Percentiles rank a stretch among this genome's conserved stretches.
Evolutionary conservation across 1,140 invertebrate genomes (phyloP).

Genomic region (Drosophila orena): DNA sequence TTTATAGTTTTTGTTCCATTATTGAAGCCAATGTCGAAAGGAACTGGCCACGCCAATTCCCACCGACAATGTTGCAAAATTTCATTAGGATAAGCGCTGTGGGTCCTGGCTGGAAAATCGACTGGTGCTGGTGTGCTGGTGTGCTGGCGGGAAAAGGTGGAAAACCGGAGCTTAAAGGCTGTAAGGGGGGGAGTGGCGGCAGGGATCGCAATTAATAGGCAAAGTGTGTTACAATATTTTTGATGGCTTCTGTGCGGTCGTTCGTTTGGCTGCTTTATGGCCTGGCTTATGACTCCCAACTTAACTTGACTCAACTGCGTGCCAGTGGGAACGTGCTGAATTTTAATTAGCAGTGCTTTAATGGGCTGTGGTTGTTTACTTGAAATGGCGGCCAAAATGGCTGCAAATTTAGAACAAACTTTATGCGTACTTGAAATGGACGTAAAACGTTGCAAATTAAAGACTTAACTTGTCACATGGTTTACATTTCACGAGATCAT

Average conservation of each 20-base stretch:
- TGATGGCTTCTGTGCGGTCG: slow-evolving; percentile 65
- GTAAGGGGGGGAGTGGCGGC: slow-evolving; percentile 9
- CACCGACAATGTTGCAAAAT: slow-evolving; percentile 65
- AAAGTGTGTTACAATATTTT: slow-evolving; percentile 80
- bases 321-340: slow-evolving; percentile 62
- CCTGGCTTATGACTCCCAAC: slow-evolving; percentile 60
- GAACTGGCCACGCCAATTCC: slow-evolving; percentile 14
- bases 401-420: background rate
- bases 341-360: slow-evolving; percentile 74
- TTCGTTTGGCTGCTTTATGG: slow-evolving; percentile 69
- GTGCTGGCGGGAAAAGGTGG: slow-evolving; percentile 18
- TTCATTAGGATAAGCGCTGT: slow-evolving; percentile 51
- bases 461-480: too few relatives aligned
- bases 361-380: slow-evolving; percentile 62
- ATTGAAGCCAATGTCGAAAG: slow-evolving; percentile 32
- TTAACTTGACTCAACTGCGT: slow-evolving; percentile 11
- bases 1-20: slow-evolving; percentile 64
- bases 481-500: too few relatives aligned
- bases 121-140: background rate
- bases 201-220: slow-evolving; percentile 68
- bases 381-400: slow-evolving; percentile 1
- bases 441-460: too few relatives aligned
- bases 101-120: slow-evolving; percentile 1
- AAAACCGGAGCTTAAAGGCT: slow-evolving; percentile 17
- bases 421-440: too few relatives aligned